Percentiles rank a stretch among this genome's conserved stretches.
phyloP scores from a whole-genome alignment of 2,888 invertebrate genomes.

The Operophtera brumata region DNA sequence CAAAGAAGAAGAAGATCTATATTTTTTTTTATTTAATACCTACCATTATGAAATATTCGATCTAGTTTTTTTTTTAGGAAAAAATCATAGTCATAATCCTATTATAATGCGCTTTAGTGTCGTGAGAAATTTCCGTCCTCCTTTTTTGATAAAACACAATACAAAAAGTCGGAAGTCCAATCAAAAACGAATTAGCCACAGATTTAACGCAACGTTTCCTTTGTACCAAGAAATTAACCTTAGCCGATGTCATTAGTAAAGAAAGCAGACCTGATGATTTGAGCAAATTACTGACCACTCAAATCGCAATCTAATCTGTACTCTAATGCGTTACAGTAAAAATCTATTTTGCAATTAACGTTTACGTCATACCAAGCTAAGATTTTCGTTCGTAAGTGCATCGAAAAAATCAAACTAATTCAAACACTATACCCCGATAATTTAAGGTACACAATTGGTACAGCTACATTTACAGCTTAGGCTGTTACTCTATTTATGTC shows the following conservation, averaged over 20 bases:
- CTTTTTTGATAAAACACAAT: constrained; percentile 10
- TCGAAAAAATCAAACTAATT: constrained; percentile 20
- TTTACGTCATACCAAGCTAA: constrained; percentile 10
- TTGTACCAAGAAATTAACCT: constrained; percentile 45
- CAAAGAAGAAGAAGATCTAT: no score
- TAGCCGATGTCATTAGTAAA: constrained; percentile 56
- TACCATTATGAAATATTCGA: no score
- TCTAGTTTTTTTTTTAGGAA: no score
- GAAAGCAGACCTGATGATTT: constrained; percentile 50
- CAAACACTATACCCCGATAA: constrained; percentile 15
- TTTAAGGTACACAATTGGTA: constrained; percentile 29
- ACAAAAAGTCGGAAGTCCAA: constrained; percentile 39
- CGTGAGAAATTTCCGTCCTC: constrained; percentile 25
- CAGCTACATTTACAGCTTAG: constrained; percentile 35
- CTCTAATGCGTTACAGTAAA: constrained; percentile 23
- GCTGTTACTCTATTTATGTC: constrained; percentile 46
- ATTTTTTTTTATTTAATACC: no score
- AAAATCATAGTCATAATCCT: background rate
- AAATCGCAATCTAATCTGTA: constrained; percentile 18
- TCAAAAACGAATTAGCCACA: constrained; percentile 57
- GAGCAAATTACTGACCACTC: constrained; percentile 37
- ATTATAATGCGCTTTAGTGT: constrained; percentile 4
- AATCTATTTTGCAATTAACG: constrained; percentile 38
- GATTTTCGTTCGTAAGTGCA: constrained; percentile 3
- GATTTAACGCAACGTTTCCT: constrained; percentile 42